A percentile compares a stretch with the other conserved stretches of the same genome.
Conservation (phyloP, 2,888 invertebrate genomes). For the Sepioteuthis lessoniana region DNA sequence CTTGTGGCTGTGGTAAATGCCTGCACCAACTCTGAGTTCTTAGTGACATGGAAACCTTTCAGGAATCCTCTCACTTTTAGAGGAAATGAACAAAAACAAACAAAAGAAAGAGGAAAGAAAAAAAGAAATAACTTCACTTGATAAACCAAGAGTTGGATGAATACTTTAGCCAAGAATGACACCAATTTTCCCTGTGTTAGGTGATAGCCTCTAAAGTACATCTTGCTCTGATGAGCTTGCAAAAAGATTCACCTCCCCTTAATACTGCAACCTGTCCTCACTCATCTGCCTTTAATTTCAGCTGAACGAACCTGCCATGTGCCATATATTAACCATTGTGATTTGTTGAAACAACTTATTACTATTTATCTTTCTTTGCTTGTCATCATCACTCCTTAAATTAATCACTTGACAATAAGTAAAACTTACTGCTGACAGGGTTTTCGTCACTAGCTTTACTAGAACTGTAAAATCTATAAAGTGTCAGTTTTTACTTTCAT, state of each 20-base stretch:
- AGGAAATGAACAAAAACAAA: constrained; percentile 18
- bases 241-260: background rate
- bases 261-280: background rate
- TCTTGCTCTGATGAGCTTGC: background rate
- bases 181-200: background rate
- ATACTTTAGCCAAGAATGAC: background rate
- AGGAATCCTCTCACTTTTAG: background rate
- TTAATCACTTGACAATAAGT: background rate
- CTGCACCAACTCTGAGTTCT: background rate
- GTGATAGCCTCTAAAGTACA: background rate
- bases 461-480: background rate
- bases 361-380: background rate
- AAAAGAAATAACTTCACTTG: too few species aligned
- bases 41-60: background rate
- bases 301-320: background rate
- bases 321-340: background rate
- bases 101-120: background rate
- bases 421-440: background rate
- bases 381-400: background rate
- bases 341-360: background rate
- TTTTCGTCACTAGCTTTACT: background rate
- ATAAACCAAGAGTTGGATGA: background rate
- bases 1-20: background rate
- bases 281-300: background rate
- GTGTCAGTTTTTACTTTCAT: background rate